Evolutionary conservation across 1,140 invertebrate species (phyloP), one percentile per base, ranked within the genome.

Genomic region (Zaprionus gabonicus): DNA sequence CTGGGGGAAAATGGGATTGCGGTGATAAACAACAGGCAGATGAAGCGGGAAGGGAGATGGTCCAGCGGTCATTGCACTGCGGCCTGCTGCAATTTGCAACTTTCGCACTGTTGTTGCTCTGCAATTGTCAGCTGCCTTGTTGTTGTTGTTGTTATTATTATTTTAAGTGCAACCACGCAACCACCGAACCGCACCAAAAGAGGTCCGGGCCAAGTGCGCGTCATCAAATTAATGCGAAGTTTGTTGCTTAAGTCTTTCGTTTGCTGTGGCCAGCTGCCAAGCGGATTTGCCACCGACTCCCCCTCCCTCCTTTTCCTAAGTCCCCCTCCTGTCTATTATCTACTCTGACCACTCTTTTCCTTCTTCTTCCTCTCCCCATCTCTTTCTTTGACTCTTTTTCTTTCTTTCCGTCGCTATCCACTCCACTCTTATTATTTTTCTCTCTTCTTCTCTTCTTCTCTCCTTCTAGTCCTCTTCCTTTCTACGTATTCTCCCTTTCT

Each of bases 201-300:
- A n/a, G 49, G 15, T 44, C 3, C 34, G 23, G 57, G 46, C 34
- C 46, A 69, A 74, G 57, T 69, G 57, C 66, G 41, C 58, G 71
- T 74, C 71, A 73, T 62, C 66, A 74, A 69, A 44, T 66, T 38
- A 49, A 66, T 76, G 64, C 10, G 51, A 85, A 86, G 87, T 91
- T 91, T 58, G 87, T 91, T 81, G 76, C 83, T 81, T 84, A 87
- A 91, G 83, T 91, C 87, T 84, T 91, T 91, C 78, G 78, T 86
- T 81, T 82, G 38, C 15, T 44, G 41, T 69, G 60, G 34, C 20
- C 69, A 49, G 38, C 20, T 27, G 51, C 60, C 69, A 71, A 71
- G 36, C 60, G 59, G 60, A 46, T 38, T 44, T 36, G 13, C 13
- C 12, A 17, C n/a, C 41, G n/a, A 44, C 15, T 7, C 15, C 41